These are phyloP conservation scores for Rhorus exstirpatorius DNA, from an alignment of 2,888 invertebrate species.

Conservation along the genomic window DNA sequence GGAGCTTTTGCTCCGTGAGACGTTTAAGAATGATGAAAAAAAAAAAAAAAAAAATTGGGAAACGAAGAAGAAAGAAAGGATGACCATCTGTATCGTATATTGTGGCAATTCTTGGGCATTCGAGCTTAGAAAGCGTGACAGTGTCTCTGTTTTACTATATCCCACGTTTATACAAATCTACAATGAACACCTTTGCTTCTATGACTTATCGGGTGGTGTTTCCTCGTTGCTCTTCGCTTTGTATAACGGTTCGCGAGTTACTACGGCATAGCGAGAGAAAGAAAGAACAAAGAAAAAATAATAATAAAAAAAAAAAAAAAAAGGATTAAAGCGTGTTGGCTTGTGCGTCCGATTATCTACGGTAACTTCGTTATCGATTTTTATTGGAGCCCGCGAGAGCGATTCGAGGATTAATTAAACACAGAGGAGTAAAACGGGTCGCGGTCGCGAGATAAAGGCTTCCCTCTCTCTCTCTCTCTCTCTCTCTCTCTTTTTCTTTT, in stretches of 20 bases:
- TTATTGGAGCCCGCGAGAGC: slow-evolving; percentile 60
- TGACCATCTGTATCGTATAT: background rate
- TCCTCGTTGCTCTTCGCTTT: slow-evolving; percentile 65
- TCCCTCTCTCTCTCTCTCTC: slow-evolving; percentile 14
- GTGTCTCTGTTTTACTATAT: slow-evolving; percentile 33
- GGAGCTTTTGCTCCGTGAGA: background rate
- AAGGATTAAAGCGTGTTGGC: slow-evolving; percentile 38
- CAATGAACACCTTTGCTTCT: slow-evolving; percentile 50
- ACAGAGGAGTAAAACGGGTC: slow-evolving; percentile 65
- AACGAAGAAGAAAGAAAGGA: slow-evolving; percentile 5
- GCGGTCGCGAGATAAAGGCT: slow-evolving; percentile 55
- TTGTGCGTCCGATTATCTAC: slow-evolving; percentile 69
- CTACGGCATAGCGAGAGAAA: background rate
- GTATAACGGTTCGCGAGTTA: slow-evolving; percentile 68
- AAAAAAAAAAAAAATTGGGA: slow-evolving; percentile 14
- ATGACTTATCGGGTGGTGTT: slow-evolving; percentile 70
- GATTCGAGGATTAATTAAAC: slow-evolving; percentile 72
- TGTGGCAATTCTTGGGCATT: slow-evolving; percentile 20
- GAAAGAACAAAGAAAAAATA: no score
- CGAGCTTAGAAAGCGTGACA: slow-evolving; percentile 75
- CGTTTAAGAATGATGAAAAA: slow-evolving; percentile 13
- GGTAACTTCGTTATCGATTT: slow-evolving; percentile 73
- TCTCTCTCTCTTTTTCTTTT: background rate
- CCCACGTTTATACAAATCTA: slow-evolving; percentile 5
- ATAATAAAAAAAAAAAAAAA: no score